Percentiles rank a stretch among this genome's conserved stretches.
Evolutionary conservation across 2,888 invertebrate genomes (phyloP).

Genomic region (Halocaridina rubra): DNA sequence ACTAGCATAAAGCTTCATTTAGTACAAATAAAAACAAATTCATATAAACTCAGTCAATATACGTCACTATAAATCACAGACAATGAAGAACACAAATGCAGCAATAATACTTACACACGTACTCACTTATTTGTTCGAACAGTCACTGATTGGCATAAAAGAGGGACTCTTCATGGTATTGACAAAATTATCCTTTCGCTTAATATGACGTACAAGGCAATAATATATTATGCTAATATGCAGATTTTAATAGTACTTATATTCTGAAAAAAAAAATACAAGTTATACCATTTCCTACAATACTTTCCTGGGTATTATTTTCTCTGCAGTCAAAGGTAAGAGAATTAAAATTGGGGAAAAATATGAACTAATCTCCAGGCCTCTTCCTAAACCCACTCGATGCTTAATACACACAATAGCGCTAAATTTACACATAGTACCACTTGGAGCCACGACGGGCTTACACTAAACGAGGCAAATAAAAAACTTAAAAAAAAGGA

Average conservation of each 20-base stretch:
- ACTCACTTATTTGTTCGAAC: too few species aligned
- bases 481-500: conserved; percentile 51
- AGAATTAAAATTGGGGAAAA: conserved; percentile 20
- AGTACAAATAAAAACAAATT: background rate
- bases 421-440: conserved; percentile 57
- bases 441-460: conserved; percentile 56
- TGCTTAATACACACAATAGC: conserved; percentile 51
- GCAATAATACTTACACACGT: too few species aligned
- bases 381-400: conserved; percentile 51
- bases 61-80: background rate
- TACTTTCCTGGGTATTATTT: conserved; percentile 18
- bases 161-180: too few species aligned
- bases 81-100: background rate
- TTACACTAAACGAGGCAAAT: conserved; percentile 58
- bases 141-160: too few species aligned
- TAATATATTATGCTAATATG: background rate
- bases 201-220: background rate
- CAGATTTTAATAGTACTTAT: too few species aligned
- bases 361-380: conserved; percentile 5
- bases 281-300: too few species aligned
- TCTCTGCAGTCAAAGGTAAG: conserved; percentile 34
- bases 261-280: too few species aligned
- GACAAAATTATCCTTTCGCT: background rate
- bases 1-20: conserved; percentile 36
- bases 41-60: background rate